Base-by-base conservation (phyloP, 1,140 invertebrate genomes). In the Ostrea denselamellosa region DNA sequence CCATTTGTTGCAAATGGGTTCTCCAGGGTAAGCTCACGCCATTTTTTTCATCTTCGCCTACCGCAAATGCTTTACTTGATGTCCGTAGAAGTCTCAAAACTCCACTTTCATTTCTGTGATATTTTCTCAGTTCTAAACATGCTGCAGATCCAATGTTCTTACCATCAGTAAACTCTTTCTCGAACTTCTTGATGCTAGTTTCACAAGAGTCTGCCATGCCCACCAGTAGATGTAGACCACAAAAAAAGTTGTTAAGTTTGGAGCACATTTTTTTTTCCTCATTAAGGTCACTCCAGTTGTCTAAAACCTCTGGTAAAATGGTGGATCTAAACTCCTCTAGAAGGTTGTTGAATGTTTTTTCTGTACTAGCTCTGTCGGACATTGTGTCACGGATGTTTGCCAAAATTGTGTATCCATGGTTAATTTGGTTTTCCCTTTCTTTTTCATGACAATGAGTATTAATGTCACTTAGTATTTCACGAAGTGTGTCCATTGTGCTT, bases 341-440 rank as follows among this genome's bases (percentile, higher is more conserved):
- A 5, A 90, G 68, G 8, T 87, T 53, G 17, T 34, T 90, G 54
- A 86, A 87, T 34, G 58, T 62, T 56, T 83, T 87, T n/a, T 90
- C 54, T 83, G 89, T 90, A 19, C 87, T 65, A 9, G 86, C 89
- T 58, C 88, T 77, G 53, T 90, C 87, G 3, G 89, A 90, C 89
- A 90, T 90, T 25, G 86, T 87, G 25, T 87, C 52, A 34, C 82
- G 17, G 14, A 90, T 88, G 34, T 89, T 88, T 22, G 17, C 86
- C 28, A 88, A 52, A 53, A 90, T 87, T 44, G 51, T 28, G 51
- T 90, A 51, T 28, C 88, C 88, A 52, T 9, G 52, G 56, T 25
- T 65, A 5, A 58, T 85, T 19, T 56, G 2, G 28, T 58, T 58
- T 12, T 85, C 83, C 52, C 17, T 28, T 25, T 54, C 62, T 19